phyloP scores from a whole-genome alignment of 2,888 invertebrate species.

The Mycalesis mineus region DNA sequence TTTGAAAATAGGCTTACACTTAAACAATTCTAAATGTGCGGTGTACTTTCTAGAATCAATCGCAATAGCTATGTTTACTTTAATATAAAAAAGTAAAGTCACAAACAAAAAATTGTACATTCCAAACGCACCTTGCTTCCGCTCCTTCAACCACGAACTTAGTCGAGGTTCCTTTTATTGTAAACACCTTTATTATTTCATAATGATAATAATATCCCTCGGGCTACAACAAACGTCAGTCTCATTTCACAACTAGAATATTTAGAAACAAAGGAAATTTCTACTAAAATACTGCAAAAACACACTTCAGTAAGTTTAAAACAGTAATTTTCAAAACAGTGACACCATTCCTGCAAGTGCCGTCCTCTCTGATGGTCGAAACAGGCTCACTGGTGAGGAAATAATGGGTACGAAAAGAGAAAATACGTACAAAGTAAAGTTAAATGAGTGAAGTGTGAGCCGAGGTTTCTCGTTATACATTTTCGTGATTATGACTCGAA shows the following conservation, averaged over 20 bases:
- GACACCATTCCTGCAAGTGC: conserved; percentile 11
- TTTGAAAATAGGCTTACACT: too few species aligned
- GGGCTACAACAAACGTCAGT: background rate
- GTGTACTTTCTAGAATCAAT: too few species aligned
- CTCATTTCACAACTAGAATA: background rate
- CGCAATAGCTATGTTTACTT: too few species aligned
- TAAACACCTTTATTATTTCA: too few species aligned
- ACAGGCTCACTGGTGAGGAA: conserved; percentile 51
- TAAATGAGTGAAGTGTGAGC: background rate
- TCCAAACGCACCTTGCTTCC: too few species aligned
- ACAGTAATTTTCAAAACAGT: conserved; percentile 18
- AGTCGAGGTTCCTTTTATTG: too few species aligned
- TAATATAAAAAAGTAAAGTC: too few species aligned
- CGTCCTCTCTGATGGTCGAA: conserved; percentile 31
- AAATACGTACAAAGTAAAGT: conserved; percentile 33
- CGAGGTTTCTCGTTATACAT: background rate
- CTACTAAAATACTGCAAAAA: conserved; percentile 3
- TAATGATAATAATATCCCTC: too few species aligned
- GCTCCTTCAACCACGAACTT: too few species aligned
- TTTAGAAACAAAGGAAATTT: conserved; percentile 14
- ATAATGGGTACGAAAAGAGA: conserved; percentile 51
- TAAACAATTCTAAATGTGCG: too few species aligned
- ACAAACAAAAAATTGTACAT: too few species aligned
- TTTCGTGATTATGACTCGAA: background rate
- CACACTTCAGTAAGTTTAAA: conserved; percentile 19